Evolutionary conservation across 2,797 vertebrate genomes (phyloP).

Genomic region (Acanthurus lineatus): DNA sequence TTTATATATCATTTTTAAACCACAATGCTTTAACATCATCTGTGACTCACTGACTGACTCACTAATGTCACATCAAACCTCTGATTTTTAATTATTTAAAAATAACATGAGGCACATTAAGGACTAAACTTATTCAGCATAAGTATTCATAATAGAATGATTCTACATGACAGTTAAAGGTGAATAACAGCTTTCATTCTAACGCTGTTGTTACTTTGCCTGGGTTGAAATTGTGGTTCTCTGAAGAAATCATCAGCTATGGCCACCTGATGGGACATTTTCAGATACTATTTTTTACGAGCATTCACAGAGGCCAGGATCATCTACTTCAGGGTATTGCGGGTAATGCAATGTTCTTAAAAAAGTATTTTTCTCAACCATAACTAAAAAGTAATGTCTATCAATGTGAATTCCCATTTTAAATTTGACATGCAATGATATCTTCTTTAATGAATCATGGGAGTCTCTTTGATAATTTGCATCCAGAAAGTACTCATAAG

Average conservation of each 20-base stretch:
- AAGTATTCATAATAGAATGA: background rate
- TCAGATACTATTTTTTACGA: conserved; percentile 7
- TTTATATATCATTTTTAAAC: conserved; percentile 17
- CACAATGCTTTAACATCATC: conserved; percentile 5
- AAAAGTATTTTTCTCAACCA: background rate
- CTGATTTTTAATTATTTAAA: conserved; percentile 27
- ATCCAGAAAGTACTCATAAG: too few relatives aligned
- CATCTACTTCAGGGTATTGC: background rate
- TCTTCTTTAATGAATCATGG: background rate
- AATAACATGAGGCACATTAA: conserved; percentile 13
- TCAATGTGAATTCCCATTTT: background rate
- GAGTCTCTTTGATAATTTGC: conserved; percentile 1
- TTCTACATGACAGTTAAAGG: background rate
- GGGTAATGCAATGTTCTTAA: conserved; percentile 5
- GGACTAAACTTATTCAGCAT: background rate
- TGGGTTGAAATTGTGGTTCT: background rate
- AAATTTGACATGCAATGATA: background rate
- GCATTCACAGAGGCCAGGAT: background rate
- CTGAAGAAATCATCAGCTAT: background rate
- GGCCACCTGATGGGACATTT: background rate
- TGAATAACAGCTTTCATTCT: conserved; percentile 5
- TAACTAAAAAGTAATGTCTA: background rate
- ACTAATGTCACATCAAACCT: background rate
- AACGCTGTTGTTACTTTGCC: background rate
- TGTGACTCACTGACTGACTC: background rate